A percentile compares a stretch with the other conserved stretches of the same genome.
Evolutionary conservation across 1,140 invertebrate genomes (phyloP).

Genomic region (Leucophenga varia): DNA sequence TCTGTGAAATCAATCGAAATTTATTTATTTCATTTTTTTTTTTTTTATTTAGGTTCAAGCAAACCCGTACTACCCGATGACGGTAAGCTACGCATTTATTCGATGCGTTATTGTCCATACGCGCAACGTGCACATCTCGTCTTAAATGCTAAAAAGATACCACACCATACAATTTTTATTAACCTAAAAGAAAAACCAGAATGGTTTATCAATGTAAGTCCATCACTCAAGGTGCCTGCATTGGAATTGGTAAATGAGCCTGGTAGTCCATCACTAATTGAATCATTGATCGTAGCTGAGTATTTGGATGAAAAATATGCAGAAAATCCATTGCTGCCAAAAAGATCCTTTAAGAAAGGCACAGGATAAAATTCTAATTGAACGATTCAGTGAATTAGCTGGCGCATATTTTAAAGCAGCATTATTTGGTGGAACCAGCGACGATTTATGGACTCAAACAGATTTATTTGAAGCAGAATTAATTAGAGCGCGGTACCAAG

Average conservation of each 20-base stretch:
- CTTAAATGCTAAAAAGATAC: slow-evolving; percentile 78
- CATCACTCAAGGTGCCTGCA: slow-evolving; percentile 75
- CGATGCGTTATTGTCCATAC: slow-evolving; percentile 87
- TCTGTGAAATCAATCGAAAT: no score
- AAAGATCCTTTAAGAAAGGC: slow-evolving; percentile 73
- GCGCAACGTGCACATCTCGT: slow-evolving; percentile 81
- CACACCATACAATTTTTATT: slow-evolving; percentile 79
- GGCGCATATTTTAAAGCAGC: slow-evolving; percentile 22
- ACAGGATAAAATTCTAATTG: slow-evolving; percentile 74
- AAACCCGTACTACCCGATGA: slow-evolving; percentile 62
- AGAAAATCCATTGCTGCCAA: slow-evolving; percentile 65
- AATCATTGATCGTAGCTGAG: slow-evolving; percentile 79
- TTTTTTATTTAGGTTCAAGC: slow-evolving; percentile 66
- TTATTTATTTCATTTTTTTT: no score
- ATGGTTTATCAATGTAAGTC: slow-evolving; percentile 71
- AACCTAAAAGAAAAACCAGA: slow-evolving; percentile 82
- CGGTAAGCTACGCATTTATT: slow-evolving; percentile 76
- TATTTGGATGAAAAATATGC: slow-evolving; percentile 81
- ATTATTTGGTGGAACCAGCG: neutral
- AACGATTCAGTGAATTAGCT: slow-evolving; percentile 60
- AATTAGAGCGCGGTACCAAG: slow-evolving; percentile 60
- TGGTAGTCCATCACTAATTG: slow-evolving; percentile 63
- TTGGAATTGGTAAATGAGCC: slow-evolving; percentile 70
- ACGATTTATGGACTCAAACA: slow-evolving; percentile 56
- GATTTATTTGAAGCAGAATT: slow-evolving; percentile 70